Percentiles rank a stretch among this genome's conserved stretches.
Evolutionary conservation across 1,140 invertebrate genomes (phyloP).

Genomic region (Drosophila sulfurigaster): DNA sequence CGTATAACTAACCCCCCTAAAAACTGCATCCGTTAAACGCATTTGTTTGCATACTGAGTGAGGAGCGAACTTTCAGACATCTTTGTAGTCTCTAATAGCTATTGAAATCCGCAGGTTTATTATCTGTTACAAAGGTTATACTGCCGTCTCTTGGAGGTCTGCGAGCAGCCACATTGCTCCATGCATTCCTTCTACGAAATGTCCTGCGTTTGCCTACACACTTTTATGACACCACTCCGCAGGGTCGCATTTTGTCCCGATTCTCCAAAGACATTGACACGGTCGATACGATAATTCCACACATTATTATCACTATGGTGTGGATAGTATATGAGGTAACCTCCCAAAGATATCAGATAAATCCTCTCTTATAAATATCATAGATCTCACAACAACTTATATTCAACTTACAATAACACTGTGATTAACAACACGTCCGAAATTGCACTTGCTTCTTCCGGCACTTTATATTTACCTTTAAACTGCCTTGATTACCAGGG

Average conservation of each 20-base stretch:
- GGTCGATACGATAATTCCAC: conserved; percentile 90
- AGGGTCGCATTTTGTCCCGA: conserved; percentile 93
- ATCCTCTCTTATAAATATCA: conserved; percentile 12
- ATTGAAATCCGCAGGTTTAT: conserved; percentile 85
- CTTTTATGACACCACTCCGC: conserved; percentile 95
- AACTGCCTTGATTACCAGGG: conserved; percentile 16
- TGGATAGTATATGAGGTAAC: conserved; percentile 93
- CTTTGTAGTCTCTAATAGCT: conserved; percentile 16
- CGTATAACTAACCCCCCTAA: conserved; percentile 1
- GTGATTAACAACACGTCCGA: background rate
- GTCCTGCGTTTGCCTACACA: conserved; percentile 90
- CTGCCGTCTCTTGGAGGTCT: conserved; percentile 90
- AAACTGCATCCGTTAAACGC: background rate
- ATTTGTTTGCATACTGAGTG: conserved; percentile 7
- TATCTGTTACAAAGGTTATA: conserved; percentile 89
- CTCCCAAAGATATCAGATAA: background rate
- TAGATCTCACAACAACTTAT: background rate
- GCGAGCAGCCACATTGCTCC: conserved; percentile 90
- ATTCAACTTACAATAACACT: conserved; percentile 9
- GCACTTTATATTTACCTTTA: too few relatives aligned
- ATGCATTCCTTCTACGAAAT: conserved; percentile 90
- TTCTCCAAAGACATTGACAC: conserved; percentile 93
- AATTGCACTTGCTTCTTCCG: background rate
- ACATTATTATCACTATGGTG: conserved; percentile 89
- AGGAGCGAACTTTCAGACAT: conserved; percentile 6